Evolutionary conservation across 2,113 vertebrate species (phyloP).

Genomic region (Nanorana parkeri): DNA sequence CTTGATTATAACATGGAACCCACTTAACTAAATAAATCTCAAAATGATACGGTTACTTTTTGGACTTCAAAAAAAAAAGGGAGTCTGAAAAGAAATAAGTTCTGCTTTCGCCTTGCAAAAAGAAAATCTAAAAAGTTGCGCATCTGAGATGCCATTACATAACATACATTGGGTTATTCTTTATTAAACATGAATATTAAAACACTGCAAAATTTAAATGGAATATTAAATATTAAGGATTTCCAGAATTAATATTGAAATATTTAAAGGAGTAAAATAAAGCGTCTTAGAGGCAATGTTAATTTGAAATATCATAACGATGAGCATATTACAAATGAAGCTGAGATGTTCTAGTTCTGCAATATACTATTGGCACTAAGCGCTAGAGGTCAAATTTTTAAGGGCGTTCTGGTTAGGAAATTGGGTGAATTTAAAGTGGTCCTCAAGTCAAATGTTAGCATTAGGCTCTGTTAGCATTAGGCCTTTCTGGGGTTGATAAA

Average conservation of each 20-base stretch:
- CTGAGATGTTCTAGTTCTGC: too few species aligned
- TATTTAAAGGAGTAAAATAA: conserved; percentile 50
- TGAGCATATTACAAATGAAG: background rate
- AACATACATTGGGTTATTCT: conserved; percentile 33
- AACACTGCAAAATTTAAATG: conserved; percentile 15
- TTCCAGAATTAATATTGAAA: conserved; percentile 54
- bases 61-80: background rate
- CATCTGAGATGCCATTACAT: conserved; percentile 41
- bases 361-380: too few species aligned
- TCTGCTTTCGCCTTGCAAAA: conserved; percentile 15
- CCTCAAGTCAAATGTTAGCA: too few species aligned
- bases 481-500: too few species aligned
- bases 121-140: background rate
- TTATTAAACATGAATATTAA: conserved; percentile 51
- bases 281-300: conserved; percentile 23
- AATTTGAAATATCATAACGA: background rate
- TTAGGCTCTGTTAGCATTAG: too few species aligned
- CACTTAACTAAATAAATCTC: too few species aligned
- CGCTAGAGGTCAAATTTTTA: too few species aligned
- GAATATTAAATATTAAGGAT: conserved; percentile 57
- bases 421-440: too few species aligned
- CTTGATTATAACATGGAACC: too few species aligned
- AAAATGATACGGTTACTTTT: background rate
- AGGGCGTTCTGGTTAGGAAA: too few species aligned
- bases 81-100: background rate